phyloP scores from a whole-genome alignment of 1,140 invertebrate genomes.

The Monochamus saltuarius region DNA sequence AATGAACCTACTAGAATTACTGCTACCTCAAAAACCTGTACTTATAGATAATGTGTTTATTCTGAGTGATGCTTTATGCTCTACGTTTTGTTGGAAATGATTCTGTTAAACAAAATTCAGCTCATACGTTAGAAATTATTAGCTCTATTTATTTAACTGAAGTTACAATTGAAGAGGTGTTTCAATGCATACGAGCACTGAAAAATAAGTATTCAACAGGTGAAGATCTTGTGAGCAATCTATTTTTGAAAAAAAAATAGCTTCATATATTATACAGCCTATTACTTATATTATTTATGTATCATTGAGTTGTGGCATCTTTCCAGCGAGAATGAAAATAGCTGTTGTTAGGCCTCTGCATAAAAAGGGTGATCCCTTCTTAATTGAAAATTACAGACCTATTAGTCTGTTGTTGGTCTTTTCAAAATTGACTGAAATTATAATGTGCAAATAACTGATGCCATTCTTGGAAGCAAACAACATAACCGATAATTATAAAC shows the following conservation, averaged over 20 bases:
- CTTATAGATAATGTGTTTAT: conserved; percentile 1
- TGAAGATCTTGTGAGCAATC: not conserved
- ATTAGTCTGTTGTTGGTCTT: conserved; percentile 4
- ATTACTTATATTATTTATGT: not conserved
- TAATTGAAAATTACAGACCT: conserved; percentile 6
- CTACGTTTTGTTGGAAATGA: not conserved
- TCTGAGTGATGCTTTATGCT: not conserved
- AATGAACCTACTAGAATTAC: conserved; percentile 7
- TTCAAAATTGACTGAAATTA: conserved; percentile 13
- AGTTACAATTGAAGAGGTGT: not conserved
- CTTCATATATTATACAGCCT: not conserved
- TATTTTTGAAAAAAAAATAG: conserved; percentile 9
- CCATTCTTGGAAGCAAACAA: conserved; percentile 6
- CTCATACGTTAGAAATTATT: not conserved
- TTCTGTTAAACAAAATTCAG: not conserved
- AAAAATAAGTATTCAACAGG: conserved; percentile 9
- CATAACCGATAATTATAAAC: conserved; percentile 2
- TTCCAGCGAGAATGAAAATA: conserved; percentile 9
- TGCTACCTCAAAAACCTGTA: not conserved
- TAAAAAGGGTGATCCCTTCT: too few relatives aligned
- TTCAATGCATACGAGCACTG: not conserved
- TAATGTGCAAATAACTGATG: conserved; percentile 6
- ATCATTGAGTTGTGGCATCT: conserved; percentile 5
- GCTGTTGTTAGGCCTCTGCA: conserved; percentile 2
- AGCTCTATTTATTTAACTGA: conserved; percentile 5